Evolutionary conservation across 2,888 invertebrate species (phyloP).

Genomic region (Eremobia ochroleuca): DNA sequence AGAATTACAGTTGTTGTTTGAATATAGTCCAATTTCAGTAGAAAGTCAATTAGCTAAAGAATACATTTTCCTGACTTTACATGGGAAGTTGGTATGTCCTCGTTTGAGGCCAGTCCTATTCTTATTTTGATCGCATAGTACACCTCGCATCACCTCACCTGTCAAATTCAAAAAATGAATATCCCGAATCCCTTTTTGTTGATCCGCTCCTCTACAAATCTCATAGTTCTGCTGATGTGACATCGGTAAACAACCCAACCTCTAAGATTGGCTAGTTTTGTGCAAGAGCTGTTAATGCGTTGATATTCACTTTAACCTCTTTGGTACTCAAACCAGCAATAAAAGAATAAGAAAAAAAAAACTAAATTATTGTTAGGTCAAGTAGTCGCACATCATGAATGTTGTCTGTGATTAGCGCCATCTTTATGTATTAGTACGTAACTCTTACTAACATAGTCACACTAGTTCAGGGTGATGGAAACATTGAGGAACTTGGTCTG

Average conservation of each 20-base stretch:
- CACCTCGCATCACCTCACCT: slow-evolving; percentile 16
- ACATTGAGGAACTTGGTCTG: slow-evolving; percentile 22
- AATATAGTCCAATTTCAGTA: not conserved
- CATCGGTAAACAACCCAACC: slow-evolving; percentile 24
- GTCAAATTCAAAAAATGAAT: slow-evolving; percentile 22
- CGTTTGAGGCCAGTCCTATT: slow-evolving; percentile 12
- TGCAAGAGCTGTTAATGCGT: slow-evolving; percentile 13
- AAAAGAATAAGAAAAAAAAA: not conserved
- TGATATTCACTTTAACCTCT: slow-evolving; percentile 19
- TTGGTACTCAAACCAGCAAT: slow-evolving; percentile 11
- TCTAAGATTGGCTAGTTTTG: slow-evolving; percentile 39
- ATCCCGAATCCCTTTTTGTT: slow-evolving; percentile 1
- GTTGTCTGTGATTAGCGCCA: slow-evolving; percentile 65
- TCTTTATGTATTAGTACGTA: slow-evolving; percentile 58
- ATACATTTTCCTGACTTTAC: not conserved
- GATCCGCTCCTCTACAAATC: slow-evolving; percentile 20
- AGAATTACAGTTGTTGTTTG: not conserved
- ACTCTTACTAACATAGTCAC: slow-evolving; percentile 45
- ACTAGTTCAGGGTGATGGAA: slow-evolving; percentile 41
- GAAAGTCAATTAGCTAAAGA: not conserved
- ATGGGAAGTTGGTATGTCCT: not conserved
- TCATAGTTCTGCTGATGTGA: slow-evolving; percentile 17
- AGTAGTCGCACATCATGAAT: slow-evolving; percentile 49
- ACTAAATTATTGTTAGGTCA: slow-evolving; percentile 34
- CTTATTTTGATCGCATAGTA: slow-evolving; percentile 25